Evolutionary conservation across 2,888 invertebrate genomes (phyloP), one percentile per base, ranked within the genome.

Genomic region (Tyria jacobaeae): DNA sequence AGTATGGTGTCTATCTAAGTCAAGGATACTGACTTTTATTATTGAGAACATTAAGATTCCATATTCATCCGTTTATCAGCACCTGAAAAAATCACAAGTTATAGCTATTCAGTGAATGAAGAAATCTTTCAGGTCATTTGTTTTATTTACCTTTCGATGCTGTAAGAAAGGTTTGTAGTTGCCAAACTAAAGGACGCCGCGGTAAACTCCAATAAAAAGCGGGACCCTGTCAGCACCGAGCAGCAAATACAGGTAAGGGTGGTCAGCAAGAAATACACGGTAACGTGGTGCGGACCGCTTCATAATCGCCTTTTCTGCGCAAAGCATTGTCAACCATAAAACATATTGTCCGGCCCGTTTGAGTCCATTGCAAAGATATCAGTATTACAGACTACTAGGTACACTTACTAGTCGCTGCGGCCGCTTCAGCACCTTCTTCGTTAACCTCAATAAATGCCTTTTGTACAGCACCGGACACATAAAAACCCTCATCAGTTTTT

Each of bases 391-490:
- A 35, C 25, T 59, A 24, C 17, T n/a, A 17, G 34, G n/a, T 48
- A 47, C 59, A 90, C 95, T 94, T 90, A 97, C 97, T 97, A 59
- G 97, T 97, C 17, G 97, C 97, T 3, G 97, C 97, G 48, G 97
- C 96, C 0, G 97, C 97, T 82, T 97, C 98, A 1, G 97, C 96
- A 0, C 98, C 98, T 81, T 97, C 97, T 84, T 98, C 98, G 84
- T 97, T 97, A 0, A 98, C 97, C 80, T 97, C 97, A 75, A 98
- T 96, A 79, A 96, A 97, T 0, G 97, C 96, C 84, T 98, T 98
- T 82, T 98, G 98, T 1, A 97, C 85, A 3, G 96, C 96, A 81
- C 96, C 95, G 50, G 95, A 95, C 3, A 98, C 96, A 60, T 80
- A 88, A 24, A 98, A 83, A 0, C 81, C 79, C 59, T 92, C 90